Evolutionary conservation across 2,113 vertebrate genomes (phyloP).

Genomic region (Origma solitaria): DNA sequence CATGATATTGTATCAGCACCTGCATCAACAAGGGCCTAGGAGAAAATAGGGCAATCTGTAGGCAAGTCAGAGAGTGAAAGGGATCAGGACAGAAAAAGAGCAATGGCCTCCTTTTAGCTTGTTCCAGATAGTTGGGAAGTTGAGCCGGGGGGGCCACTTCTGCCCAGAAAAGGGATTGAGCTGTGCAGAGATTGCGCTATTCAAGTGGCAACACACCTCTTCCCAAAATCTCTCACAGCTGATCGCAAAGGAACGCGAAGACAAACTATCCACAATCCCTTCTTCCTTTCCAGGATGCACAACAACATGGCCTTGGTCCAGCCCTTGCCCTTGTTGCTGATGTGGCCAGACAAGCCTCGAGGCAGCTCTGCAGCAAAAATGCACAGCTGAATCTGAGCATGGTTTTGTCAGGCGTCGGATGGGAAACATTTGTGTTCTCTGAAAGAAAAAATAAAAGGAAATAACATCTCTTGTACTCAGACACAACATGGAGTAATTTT

Average conservation of each 20-base stretch:
- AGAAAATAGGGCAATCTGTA: neutral
- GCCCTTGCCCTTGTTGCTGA: neutral
- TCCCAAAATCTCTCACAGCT: neutral
- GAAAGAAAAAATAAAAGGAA: neutral
- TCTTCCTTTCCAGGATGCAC: neutral
- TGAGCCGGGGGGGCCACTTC: neutral
- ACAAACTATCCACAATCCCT: neutral
- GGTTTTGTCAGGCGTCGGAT: neutral
- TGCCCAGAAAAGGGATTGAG: neutral
- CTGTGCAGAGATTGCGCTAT: neutral
- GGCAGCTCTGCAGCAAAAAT: neutral
- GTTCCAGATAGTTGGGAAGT: neutral
- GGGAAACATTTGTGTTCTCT: neutral
- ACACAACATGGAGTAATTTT: neutral
- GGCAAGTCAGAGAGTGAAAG: neutral
- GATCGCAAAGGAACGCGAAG: neutral
- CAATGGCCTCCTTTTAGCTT: neutral
- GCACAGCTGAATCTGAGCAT: neutral
- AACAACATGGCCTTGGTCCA: neutral
- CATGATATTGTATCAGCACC: neutral
- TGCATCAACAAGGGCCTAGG: fast-evolving
- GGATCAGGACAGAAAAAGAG: neutral
- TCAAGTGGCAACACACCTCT: neutral
- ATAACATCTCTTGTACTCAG: neutral
- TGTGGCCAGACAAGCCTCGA: neutral